A percentile compares a stretch with the other conserved stretches of the same genome.
phyloP scores from a whole-genome alignment of 2,888 invertebrate species.

The Hemaris fuciformis region DNA sequence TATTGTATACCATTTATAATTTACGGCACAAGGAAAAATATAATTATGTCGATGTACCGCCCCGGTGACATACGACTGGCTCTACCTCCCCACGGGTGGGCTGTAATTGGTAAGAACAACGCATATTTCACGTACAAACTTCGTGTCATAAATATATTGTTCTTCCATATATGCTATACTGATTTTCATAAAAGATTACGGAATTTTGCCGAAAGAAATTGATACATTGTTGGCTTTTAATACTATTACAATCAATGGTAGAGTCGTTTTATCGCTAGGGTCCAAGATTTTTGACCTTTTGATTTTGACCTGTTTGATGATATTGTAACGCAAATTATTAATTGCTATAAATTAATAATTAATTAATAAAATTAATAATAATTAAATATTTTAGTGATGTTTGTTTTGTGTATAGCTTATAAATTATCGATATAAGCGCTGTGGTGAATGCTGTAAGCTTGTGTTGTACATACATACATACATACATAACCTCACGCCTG shows the following conservation, averaged over 20 bases:
- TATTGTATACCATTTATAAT: conserved; percentile 33
- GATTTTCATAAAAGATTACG: not conserved
- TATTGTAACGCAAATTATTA: too few species aligned
- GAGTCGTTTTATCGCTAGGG: too few species aligned
- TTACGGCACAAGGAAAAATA: conserved; percentile 12
- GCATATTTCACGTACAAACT: not conserved
- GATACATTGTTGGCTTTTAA: not conserved
- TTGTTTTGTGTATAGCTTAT: too few species aligned
- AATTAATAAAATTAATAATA: too few species aligned
- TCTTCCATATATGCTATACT: not conserved
- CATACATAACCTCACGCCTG: too few species aligned
- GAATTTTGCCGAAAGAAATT: not conserved
- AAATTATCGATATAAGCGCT: too few species aligned
- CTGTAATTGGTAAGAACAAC: conserved; percentile 23
- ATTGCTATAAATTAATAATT: too few species aligned
- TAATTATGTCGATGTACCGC: conserved; percentile 12
- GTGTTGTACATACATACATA: too few species aligned
- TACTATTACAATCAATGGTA: not conserved
- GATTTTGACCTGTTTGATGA: too few species aligned
- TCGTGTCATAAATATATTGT: not conserved
- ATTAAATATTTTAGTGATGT: too few species aligned
- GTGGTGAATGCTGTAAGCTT: too few species aligned
- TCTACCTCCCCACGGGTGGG: conserved; percentile 40
- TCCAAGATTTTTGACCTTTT: too few species aligned
- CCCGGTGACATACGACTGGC: conserved; percentile 37